Evolutionary conservation across 2,797 vertebrate genomes (phyloP).

Genomic region (Alouatta caraya): DNA sequence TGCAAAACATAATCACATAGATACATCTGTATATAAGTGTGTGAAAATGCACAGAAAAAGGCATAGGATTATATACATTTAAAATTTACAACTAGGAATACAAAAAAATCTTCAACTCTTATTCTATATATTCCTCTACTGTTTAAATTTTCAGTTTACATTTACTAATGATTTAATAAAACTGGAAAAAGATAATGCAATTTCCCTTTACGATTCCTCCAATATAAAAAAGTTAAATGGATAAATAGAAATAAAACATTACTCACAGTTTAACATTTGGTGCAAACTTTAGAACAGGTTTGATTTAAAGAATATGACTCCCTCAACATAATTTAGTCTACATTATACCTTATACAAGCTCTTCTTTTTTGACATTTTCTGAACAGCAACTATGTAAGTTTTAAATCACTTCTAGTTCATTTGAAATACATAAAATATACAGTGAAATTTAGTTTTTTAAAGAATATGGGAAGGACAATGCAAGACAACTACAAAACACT

Average conservation of each 20-base stretch:
- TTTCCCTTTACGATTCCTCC: background rate
- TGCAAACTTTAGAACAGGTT: background rate
- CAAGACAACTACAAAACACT: background rate
- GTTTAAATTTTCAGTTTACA: background rate
- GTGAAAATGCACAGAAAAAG: background rate
- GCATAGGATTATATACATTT: background rate
- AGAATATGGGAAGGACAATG: background rate
- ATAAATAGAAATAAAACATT: background rate
- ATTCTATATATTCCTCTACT: background rate
- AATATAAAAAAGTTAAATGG: background rate
- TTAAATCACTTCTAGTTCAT: conserved; percentile 23
- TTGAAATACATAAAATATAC: conserved; percentile 31
- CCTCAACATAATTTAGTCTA: background rate
- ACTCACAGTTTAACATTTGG: background rate
- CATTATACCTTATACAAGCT: background rate
- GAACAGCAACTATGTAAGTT: background rate
- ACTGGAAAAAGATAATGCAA: conserved; percentile 8
- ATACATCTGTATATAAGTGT: background rate
- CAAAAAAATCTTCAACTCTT: conserved; percentile 1
- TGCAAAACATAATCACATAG: conserved; percentile 4
- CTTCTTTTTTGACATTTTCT: background rate
- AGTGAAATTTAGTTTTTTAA: background rate
- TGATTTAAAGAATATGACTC: background rate
- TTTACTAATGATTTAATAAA: conserved; percentile 33
- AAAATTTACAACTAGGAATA: background rate